phyloP scores from a whole-genome alignment of 2,888 invertebrate species.

The Diaprepes abbreviatus region DNA sequence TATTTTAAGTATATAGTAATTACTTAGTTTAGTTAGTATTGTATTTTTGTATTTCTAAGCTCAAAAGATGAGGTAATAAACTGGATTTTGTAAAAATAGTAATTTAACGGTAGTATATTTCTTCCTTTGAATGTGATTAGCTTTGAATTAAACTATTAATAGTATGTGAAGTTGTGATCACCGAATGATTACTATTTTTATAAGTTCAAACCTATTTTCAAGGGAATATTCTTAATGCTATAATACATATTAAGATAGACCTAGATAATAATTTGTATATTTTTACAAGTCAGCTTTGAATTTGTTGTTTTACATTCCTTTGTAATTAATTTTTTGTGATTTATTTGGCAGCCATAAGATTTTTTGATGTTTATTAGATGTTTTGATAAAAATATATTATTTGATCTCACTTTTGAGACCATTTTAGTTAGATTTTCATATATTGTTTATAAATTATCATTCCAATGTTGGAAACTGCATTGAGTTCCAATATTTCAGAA shows the following conservation, averaged over 20 bases:
- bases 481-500: slow-evolving; percentile 4
- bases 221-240: slow-evolving; percentile 1
- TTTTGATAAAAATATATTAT: slow-evolving; percentile 36
- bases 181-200: not conserved
- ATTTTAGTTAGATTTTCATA: slow-evolving; percentile 38
- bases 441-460: slow-evolving; percentile 35
- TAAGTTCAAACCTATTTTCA: not conserved
- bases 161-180: not conserved
- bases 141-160: not conserved
- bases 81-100: slow-evolving; percentile 15
- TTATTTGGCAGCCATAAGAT: slow-evolving; percentile 56
- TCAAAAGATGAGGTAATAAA: slow-evolving; percentile 25
- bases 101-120: slow-evolving; percentile 20
- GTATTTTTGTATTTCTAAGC: slow-evolving; percentile 23
- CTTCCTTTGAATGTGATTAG: slow-evolving; percentile 6
- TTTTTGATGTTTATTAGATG: slow-evolving; percentile 22
- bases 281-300: slow-evolving; percentile 41
- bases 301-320: slow-evolving; percentile 55
- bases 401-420: slow-evolving; percentile 42
- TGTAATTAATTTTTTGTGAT: slow-evolving; percentile 56
- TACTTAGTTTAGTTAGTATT: slow-evolving; percentile 23
- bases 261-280: slow-evolving; percentile 40
- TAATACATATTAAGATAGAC: slow-evolving; percentile 34
- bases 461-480: slow-evolving; percentile 2
- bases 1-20: slow-evolving; percentile 9